phyloP scores from a whole-genome alignment of 2,888 invertebrate species.

The Drosophila greeni region DNA sequence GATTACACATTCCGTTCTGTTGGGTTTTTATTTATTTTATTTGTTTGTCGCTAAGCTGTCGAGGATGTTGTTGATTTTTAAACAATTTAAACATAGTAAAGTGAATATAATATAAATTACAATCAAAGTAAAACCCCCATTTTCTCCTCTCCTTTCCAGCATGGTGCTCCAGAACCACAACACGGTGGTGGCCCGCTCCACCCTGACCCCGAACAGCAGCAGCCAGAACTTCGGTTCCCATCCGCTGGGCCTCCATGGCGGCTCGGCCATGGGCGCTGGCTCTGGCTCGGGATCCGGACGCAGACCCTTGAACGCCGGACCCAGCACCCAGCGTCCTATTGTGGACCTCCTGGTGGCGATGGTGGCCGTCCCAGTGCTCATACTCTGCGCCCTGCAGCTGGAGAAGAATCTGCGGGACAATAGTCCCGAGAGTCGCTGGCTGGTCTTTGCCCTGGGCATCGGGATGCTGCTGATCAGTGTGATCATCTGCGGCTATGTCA shows the following conservation, averaged over 20 bases:
- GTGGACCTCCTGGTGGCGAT: constrained; percentile 79
- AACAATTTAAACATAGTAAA: neutral
- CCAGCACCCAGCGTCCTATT: constrained; percentile 74
- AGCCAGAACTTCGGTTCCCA: constrained; percentile 50
- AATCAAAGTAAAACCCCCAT: neutral
- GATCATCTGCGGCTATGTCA: constrained; percentile 79
- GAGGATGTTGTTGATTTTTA: neutral
- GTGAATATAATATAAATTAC: neutral
- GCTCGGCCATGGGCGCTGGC: constrained; percentile 6
- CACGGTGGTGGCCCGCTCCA: constrained; percentile 68
- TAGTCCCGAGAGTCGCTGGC: constrained; percentile 76
- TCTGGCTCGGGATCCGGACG: constrained; percentile 26
- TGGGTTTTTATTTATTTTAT: neutral
- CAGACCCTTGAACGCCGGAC: constrained; percentile 27
- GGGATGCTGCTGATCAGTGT: constrained; percentile 78
- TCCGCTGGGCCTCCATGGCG: constrained; percentile 7
- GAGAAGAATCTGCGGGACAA: constrained; percentile 79
- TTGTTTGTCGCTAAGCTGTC: neutral
- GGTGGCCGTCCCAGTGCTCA: constrained; percentile 78
- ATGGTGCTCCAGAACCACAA: constrained; percentile 77
- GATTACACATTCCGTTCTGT: neutral
- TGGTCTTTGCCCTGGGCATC: constrained; percentile 79
- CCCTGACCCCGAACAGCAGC: constrained; percentile 55
- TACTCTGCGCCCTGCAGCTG: constrained; percentile 78
- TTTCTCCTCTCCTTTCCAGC: constrained; percentile 49